Conservation (phyloP, 2,888 invertebrate genomes). For the Lapara coniferarum region DNA sequence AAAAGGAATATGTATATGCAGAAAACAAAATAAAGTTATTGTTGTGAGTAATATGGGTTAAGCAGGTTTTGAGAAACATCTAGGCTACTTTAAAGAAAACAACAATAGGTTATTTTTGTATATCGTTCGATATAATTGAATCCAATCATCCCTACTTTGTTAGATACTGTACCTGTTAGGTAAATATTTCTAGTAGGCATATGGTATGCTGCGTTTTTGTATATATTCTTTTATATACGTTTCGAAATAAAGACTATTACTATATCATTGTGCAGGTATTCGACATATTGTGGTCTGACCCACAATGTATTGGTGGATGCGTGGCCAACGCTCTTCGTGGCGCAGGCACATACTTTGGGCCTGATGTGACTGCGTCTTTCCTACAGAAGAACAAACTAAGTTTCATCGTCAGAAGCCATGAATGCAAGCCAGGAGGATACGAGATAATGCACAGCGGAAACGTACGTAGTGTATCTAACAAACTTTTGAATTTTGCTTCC, state of each 20-base stretch:
- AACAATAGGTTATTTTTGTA: no score
- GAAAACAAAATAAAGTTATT: background rate
- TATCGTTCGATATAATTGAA: no score
- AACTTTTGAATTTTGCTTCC: no score
- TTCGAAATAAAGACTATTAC: background rate
- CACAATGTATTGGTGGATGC: slow-evolving; percentile 90
- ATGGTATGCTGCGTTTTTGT: background rate
- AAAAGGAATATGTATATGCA: background rate
- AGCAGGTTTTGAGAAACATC: no score
- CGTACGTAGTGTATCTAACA: slow-evolving; percentile 71
- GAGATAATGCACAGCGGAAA: slow-evolving; percentile 93
- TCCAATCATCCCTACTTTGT: no score
- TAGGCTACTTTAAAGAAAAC: no score
- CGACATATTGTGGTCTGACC: slow-evolving; percentile 97
- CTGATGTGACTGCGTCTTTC: slow-evolving; percentile 92
- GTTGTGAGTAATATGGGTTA: no score
- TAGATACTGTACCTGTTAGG: no score
- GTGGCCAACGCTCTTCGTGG: slow-evolving; percentile 93
- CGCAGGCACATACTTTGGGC: slow-evolving; percentile 96
- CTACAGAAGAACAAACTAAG: slow-evolving; percentile 90
- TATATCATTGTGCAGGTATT: slow-evolving; percentile 86
- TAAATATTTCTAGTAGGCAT: no score
- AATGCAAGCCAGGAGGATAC: slow-evolving; percentile 96
- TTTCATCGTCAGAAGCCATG: slow-evolving; percentile 94
- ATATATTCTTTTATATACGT: background rate